Evolutionary conservation across 2,113 vertebrate genomes (phyloP).

Genomic region (Cyanocitta stelleri): DNA sequence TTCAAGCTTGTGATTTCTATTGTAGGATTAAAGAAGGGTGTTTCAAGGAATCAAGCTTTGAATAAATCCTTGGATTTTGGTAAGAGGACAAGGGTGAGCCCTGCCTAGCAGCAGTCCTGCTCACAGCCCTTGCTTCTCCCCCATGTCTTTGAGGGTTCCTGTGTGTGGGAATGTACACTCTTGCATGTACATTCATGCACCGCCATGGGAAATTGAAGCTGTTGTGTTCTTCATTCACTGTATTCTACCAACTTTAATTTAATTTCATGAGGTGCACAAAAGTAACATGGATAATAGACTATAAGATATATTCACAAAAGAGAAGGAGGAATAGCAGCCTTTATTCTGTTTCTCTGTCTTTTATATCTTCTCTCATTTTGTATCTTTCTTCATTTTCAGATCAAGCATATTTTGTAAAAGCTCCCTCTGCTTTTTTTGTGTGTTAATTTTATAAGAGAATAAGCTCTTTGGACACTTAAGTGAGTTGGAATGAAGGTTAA

Average conservation of each 20-base stretch:
- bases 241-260: neutral
- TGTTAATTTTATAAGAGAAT: neutral
- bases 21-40: neutral
- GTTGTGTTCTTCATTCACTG: neutral
- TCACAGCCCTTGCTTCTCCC: neutral
- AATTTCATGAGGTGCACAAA: neutral
- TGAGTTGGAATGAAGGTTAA: neutral
- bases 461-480: neutral
- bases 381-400: neutral
- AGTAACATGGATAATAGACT: neutral
- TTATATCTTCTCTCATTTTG: neutral
- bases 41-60: neutral
- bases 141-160: neutral
- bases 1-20: neutral
- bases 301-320: neutral
- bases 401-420: neutral
- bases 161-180: neutral
- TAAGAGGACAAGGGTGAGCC: neutral
- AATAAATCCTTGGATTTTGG: neutral
- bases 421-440: neutral
- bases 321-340: neutral
- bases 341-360: neutral
- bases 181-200: accelerated
- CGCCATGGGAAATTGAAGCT: neutral
- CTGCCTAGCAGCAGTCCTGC: neutral